Percentiles rank a stretch among this genome's conserved stretches.
phyloP scores from a whole-genome alignment of 2,888 invertebrate genomes.

The Lacanobia wlatinum region DNA sequence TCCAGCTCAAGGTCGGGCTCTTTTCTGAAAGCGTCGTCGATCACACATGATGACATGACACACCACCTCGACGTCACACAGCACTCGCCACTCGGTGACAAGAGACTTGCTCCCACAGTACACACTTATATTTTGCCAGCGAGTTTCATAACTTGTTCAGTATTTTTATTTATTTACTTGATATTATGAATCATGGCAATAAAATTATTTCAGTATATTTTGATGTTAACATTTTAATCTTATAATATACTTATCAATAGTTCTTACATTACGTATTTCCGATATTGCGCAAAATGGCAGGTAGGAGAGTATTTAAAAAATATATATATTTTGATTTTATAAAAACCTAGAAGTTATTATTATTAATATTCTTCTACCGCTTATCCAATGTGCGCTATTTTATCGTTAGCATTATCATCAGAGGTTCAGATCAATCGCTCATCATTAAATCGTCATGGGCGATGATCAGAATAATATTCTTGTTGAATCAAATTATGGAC shows the following conservation, averaged over 20 bases:
- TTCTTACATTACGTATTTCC: conserved; percentile 9
- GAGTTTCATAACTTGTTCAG: conserved; percentile 28
- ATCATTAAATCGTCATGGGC: background rate
- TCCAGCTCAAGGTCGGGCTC: conserved; percentile 99
- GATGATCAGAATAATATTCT: background rate
- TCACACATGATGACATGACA: conserved; percentile 83
- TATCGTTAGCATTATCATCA: background rate
- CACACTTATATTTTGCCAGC: conserved; percentile 29
- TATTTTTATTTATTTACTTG: conserved; percentile 45
- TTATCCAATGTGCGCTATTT: background rate
- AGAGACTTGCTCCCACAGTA: conserved; percentile 32
- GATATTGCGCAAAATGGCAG: background rate
- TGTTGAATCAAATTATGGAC: background rate
- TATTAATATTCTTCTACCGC: conserved; percentile 22
- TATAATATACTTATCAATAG: conserved; percentile 20
- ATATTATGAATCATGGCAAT: conserved; percentile 10
- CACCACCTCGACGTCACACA: conserved; percentile 69
- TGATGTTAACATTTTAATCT: conserved; percentile 29
- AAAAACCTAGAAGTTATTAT: background rate
- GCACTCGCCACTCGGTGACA: conserved; percentile 19
- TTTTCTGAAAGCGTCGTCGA: conserved; percentile 95
- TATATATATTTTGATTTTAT: background rate
- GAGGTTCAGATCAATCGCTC: background rate
- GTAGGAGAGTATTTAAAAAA: conserved; percentile 20
- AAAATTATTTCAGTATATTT: conserved; percentile 15